Base-by-base conservation (phyloP, 2,797 vertebrate species). In the Gallinago nigripennis region DNA sequence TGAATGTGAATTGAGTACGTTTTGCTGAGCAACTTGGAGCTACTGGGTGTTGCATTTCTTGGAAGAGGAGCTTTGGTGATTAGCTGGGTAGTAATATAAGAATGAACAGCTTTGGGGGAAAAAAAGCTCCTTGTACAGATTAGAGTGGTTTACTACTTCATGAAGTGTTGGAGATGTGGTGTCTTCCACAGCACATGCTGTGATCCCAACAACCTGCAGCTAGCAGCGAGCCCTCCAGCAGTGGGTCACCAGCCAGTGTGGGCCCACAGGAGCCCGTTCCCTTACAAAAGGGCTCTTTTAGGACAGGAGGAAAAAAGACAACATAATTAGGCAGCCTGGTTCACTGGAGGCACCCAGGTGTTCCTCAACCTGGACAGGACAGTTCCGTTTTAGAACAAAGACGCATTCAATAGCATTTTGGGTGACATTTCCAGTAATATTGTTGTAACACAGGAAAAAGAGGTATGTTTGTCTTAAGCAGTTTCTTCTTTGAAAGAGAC, bases 401-500 rank as follows among this genome's bases (percentile, higher is more conserved):
- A 72, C 45, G 53, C 82, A 35, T 46, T 79, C 70, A 75, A 77
- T 35, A 45, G 23, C 28, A 51, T 72, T 87, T 82, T 68, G 46
- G 7, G 31, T 65, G 50, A 86, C 20, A 57, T 94, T 95, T 92
- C 68, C 68, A 64, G 30, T 64, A 80, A 61, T 65, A 80, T 31
- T 88, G 56, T 69, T 94, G 61, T 75, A 88, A 41, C 39, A 83
- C 5, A 82, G 91, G 61, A 85, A 88, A 86, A n/a, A 66, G 86
- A 88, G 66, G 39, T 72, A 41, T 33, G 5, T 82, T 89, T 70
- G 13, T 89, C 45, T 90, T 76, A 56, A 82, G 66, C 48, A 48
- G 61, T 86, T 91, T 76, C 37, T 58, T 93, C 46, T 88, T 95
- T 79, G 56, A 91, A 96, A 91, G 19, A 81, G 43, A 91, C 16